Base-by-base conservation (phyloP, 2,797 vertebrate species). In the Platalea minor region DNA sequence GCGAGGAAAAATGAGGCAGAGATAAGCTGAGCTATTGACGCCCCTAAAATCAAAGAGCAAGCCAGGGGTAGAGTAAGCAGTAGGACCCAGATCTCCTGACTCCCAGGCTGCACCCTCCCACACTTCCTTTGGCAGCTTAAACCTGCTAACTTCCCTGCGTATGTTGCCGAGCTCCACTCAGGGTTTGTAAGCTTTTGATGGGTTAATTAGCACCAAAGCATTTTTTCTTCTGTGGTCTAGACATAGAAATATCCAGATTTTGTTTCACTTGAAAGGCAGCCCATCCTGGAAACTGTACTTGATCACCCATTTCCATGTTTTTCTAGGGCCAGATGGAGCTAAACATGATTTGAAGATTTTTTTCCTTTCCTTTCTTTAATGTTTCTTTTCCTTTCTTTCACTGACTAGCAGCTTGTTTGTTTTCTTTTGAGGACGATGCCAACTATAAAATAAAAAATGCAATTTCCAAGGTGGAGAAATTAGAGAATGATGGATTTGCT, bases 151-250 rank as follows among this genome's bases (percentile, higher is more conserved):
- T 95, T 91, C 90, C 86, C 79, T 85, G 5, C 73, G 13, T 41
- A 50, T 26, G 21, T 70, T 97, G 94, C 92, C 28, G 82, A 92
- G 80, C 83, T 78, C 82, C 83, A 94, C 46, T 72, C 83, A 45
- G 80, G 57, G 70, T 91, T 96, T 89, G 94, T 97, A 96, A 97
- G 95, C 59, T 96, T 98, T 97, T 95, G 97, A 95, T 97, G 97
- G 98, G 97, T 97, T 98, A 98, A 98, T 98, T 98, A 98, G 96
- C 95, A 96, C 96, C 90, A 97, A 98, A 97, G 89, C 96, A 98
- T 98, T 98, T 97, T 98, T 98, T 97, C 96, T 97, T 97, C 97
- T 98, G 98, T 98, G 98, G 98, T 98, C 98, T 98, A 98, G 98
- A 98, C 98, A 98, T 95, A 98, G 98, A 98, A 98, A 98, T 97